A percentile compares a stretch with the other conserved stretches of the same genome.
Evolutionary conservation across 2,888 invertebrate species (phyloP).

Genomic region (Clunio marinus): DNA sequence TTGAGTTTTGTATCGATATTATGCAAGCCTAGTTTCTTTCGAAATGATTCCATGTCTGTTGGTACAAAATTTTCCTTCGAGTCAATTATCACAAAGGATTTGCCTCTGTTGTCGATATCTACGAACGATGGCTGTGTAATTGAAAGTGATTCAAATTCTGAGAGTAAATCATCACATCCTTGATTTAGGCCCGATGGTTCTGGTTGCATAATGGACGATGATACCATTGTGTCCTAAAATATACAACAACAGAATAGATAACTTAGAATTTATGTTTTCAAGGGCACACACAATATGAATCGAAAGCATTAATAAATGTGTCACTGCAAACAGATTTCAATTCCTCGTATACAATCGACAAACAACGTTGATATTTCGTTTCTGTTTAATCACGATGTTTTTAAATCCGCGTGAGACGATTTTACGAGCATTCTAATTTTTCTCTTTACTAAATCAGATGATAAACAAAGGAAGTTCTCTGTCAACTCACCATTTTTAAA

Average conservation of each 20-base stretch:
- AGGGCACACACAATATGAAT: background rate
- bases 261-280: background rate
- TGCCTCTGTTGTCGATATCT: conserved; percentile 17
- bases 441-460: background rate
- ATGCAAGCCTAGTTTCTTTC: conserved; percentile 2
- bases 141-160: background rate
- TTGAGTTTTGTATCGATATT: conserved; percentile 24
- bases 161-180: background rate
- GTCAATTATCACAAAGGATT: conserved; percentile 24
- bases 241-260: background rate
- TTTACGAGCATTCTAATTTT: background rate
- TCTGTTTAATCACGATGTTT: background rate
- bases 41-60: conserved; percentile 15
- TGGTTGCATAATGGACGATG: background rate
- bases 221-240: background rate
- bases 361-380: background rate
- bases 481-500: no score
- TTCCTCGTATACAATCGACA: background rate
- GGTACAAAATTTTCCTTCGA: conserved; percentile 25
- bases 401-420: background rate
- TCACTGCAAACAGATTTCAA: background rate
- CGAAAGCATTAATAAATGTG: background rate
- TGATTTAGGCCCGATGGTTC: background rate
- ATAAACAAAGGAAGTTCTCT: background rate
- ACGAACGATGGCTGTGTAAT: background rate